Evolutionary conservation across 2,888 invertebrate genomes (phyloP).

Genomic region (Trichopoda pennipes): DNA sequence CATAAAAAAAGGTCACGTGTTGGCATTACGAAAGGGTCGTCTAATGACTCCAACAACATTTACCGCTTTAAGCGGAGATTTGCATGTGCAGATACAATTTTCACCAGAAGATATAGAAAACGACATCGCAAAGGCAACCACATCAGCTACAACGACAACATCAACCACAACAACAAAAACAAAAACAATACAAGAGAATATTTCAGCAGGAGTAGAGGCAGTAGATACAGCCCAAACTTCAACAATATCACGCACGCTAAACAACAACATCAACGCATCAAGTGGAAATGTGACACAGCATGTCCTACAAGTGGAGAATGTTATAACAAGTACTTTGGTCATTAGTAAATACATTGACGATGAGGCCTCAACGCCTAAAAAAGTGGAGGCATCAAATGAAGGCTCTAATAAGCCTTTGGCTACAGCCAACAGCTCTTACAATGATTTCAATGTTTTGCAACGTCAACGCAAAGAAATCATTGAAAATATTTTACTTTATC

Average conservation of each 20-base stretch:
- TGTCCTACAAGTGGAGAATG: slow-evolving; percentile 71
- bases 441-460: slow-evolving; percentile 70
- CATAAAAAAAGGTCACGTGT: slow-evolving; percentile 79
- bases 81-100: slow-evolving; percentile 86
- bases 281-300: slow-evolving; percentile 59
- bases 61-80: slow-evolving; percentile 89
- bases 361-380: slow-evolving; percentile 74
- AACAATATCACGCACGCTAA: slow-evolving; percentile 63
- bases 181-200: slow-evolving; percentile 8
- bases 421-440: slow-evolving; percentile 33
- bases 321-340: slow-evolving; percentile 78
- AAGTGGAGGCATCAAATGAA: slow-evolving; percentile 74
- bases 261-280: slow-evolving; percentile 70
- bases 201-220: background rate
- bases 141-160: slow-evolving; percentile 55
- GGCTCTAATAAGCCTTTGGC: slow-evolving; percentile 4
- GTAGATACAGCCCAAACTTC: slow-evolving; percentile 27
- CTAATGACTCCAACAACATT: slow-evolving; percentile 88
- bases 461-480: slow-evolving; percentile 77
- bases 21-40: slow-evolving; percentile 81
- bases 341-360: slow-evolving; percentile 79
- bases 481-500: slow-evolving; percentile 78
- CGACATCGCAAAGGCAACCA: slow-evolving; percentile 47
- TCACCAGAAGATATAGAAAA: slow-evolving; percentile 68
- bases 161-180: slow-evolving; percentile 20